Evolutionary conservation across 2,113 vertebrate genomes (phyloP).

Genomic region (Dendropsophus ebraccatus): DNA sequence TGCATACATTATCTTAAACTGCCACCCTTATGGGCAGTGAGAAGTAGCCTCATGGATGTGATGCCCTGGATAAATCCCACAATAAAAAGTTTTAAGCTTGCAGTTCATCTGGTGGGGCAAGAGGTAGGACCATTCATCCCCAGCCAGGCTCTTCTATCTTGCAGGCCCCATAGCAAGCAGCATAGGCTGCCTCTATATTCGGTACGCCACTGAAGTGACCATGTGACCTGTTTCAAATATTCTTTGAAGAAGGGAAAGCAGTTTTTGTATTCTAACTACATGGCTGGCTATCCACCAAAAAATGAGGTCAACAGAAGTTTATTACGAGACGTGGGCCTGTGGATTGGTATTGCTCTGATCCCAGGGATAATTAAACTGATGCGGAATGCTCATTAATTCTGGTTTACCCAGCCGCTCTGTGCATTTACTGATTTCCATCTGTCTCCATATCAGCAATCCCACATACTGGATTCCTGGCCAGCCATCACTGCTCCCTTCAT

Average conservation of each 20-base stretch:
- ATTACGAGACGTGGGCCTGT: constrained; percentile 1
- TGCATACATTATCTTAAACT: no score
- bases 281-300: neutral
- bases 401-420: constrained; percentile 25
- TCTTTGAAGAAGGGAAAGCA: neutral
- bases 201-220: neutral
- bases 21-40: no score
- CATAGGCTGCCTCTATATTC: no score
- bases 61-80: no score
- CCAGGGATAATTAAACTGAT: constrained; percentile 39
- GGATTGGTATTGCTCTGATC: constrained; percentile 21
- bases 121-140: no score
- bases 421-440: constrained; percentile 35
- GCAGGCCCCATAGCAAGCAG: no score
- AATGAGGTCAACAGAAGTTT: constrained; percentile 35
- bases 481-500: neutral
- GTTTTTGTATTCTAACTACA: neutral
- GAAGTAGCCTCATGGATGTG: no score
- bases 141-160: no score
- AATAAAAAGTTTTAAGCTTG: no score
- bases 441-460: neutral
- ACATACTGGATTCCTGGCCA: constrained; percentile 4
- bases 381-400: constrained; percentile 45
- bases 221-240: neutral
- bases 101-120: no score